Evolutionary conservation across 1,140 invertebrate species (phyloP).

Genomic region (Drosophila murphyi): DNA sequence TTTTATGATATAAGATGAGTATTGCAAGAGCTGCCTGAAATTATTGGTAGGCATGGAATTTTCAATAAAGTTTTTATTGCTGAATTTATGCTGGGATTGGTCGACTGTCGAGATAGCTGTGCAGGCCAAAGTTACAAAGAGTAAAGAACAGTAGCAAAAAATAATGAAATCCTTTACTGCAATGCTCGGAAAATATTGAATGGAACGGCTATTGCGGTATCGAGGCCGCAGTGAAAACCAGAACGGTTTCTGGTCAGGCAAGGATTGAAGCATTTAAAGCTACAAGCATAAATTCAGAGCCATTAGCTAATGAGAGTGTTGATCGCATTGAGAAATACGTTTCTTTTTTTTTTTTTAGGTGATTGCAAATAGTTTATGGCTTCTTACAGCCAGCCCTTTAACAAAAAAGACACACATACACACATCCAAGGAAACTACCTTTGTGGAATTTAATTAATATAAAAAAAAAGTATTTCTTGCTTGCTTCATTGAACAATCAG

Average conservation of each 20-base stretch:
- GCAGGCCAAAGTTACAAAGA: not conserved
- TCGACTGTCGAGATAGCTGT: not conserved
- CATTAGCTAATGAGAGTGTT: constrained; percentile 72
- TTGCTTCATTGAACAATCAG: constrained; percentile 69
- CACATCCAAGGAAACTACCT: constrained; percentile 52
- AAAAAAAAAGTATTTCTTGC: constrained; percentile 31
- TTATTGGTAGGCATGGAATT: constrained; percentile 1
- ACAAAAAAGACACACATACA: not conserved
- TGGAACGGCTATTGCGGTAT: constrained; percentile 59
- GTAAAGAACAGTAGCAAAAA: constrained; percentile 61
- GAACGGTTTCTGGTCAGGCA: constrained; percentile 6
- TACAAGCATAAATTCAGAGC: constrained; percentile 48
- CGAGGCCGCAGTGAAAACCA: constrained; percentile 9
- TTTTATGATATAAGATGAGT: not conserved
- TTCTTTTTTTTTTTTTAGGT: constrained; percentile 23
- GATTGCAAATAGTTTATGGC: constrained; percentile 25
- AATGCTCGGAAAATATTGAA: constrained; percentile 27
- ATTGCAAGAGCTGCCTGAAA: not conserved
- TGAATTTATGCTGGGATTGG: not conserved
- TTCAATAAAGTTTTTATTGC: constrained; percentile 1
- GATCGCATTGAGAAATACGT: not conserved
- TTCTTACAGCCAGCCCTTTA: not conserved
- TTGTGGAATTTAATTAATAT: constrained; percentile 72
- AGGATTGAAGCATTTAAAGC: constrained; percentile 53
- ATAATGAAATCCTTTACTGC: constrained; percentile 70